Evolutionary conservation across 2,797 vertebrate species (phyloP).

Genomic region (Danionella dracula): DNA sequence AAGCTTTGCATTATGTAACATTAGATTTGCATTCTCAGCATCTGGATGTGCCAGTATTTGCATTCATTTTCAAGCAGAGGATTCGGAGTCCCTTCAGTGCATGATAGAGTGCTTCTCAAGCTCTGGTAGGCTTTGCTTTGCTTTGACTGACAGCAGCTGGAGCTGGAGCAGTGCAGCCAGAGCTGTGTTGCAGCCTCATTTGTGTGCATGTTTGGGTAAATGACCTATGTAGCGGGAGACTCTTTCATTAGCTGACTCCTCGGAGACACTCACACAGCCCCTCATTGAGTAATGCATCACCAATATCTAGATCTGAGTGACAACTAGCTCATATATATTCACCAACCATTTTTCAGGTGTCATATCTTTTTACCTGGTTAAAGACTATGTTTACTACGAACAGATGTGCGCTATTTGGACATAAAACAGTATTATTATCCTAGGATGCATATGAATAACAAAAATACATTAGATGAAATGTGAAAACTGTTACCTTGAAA

Average conservation of each 20-base stretch:
- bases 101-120: neutral
- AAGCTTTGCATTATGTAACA: neutral
- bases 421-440: too few species aligned
- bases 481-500: too few species aligned
- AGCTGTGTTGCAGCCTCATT: neutral
- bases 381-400: too few species aligned
- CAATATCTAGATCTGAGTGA: neutral
- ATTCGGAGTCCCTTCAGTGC: neutral
- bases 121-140: slow-evolving; percentile 11
- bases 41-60: neutral
- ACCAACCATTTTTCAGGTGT: too few species aligned
- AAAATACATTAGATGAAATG: too few species aligned
- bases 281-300: slow-evolving; percentile 20
- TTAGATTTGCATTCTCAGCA: neutral
- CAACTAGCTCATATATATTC: neutral
- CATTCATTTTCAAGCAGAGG: neutral
- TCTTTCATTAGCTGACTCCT: slow-evolving; percentile 20
- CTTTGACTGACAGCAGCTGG: slow-evolving; percentile 18
- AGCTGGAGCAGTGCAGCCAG: neutral
- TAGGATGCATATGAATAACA: too few species aligned
- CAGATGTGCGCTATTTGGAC: too few species aligned
- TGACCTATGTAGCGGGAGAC: slow-evolving; percentile 20
- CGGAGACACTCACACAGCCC: slow-evolving; percentile 10
- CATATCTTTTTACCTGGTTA: too few species aligned
- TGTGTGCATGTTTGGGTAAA: slow-evolving; percentile 1